phyloP scores from a whole-genome alignment of 1,140 invertebrate genomes.

The Geopemphigus sp. region DNA sequence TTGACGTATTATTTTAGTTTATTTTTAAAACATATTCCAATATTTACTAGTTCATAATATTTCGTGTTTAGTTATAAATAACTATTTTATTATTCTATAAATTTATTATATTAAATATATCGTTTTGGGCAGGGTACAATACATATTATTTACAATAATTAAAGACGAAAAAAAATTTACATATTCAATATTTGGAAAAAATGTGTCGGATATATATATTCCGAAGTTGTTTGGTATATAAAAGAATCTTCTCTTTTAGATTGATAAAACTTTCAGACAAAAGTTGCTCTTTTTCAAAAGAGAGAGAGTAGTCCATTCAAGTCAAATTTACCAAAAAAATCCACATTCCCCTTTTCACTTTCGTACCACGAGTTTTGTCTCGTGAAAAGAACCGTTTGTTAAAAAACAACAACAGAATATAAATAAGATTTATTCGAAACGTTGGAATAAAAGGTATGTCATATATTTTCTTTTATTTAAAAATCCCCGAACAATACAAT shows the following conservation, averaged over 20 bases:
- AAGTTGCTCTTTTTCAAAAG: neutral
- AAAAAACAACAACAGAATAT: neutral
- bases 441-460: neutral
- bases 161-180: no score
- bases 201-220: no score
- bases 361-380: slow-evolving; percentile 6
- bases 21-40: no score
- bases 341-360: slow-evolving; percentile 8
- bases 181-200: no score
- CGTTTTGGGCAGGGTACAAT: no score
- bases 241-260: slow-evolving; percentile 6
- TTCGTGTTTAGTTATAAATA: no score
- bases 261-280: slow-evolving; percentile 7
- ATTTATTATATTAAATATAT: no score
- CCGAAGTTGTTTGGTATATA: neutral
- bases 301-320: neutral
- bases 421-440: slow-evolving; percentile 30
- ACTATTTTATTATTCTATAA: no score
- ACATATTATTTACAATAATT: no score
- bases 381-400: slow-evolving; percentile 11
- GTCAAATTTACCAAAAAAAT: slow-evolving; percentile 19
- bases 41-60: no score
- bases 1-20: no score
- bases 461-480: neutral
- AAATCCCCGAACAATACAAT: neutral